phyloP scores from a whole-genome alignment of 1,140 invertebrate genomes.

The Megalopta genalis region DNA sequence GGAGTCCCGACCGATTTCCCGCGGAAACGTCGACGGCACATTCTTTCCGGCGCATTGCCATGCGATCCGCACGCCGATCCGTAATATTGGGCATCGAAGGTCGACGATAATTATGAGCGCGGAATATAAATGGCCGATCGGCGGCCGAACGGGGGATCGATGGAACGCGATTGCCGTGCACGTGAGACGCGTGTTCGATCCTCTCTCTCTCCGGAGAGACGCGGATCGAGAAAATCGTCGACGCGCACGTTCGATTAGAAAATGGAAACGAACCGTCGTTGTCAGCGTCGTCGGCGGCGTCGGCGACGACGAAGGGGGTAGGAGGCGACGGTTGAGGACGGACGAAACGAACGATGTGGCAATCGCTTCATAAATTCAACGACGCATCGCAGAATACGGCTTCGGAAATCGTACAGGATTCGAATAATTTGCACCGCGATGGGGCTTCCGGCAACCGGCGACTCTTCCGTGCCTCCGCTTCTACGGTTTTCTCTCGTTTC shows the following conservation, averaged over 20 bases:
- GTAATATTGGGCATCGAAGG: constrained; percentile 60
- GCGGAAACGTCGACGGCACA: constrained; percentile 21
- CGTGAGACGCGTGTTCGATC: constrained; percentile 48
- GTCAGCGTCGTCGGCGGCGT: too few relatives aligned
- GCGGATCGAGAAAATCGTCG: constrained; percentile 8
- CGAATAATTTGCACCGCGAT: constrained; percentile 75
- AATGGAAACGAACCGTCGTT: constrained; percentile 15
- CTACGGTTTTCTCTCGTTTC: neutral
- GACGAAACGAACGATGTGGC: constrained; percentile 47
- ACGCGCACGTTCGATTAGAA: neutral
- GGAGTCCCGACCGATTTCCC: constrained; percentile 20
- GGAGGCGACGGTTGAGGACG: neutral
- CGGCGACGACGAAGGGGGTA: too few relatives aligned
- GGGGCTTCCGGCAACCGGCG: constrained; percentile 67
- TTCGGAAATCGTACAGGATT: constrained; percentile 80
- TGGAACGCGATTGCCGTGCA: constrained; percentile 52
- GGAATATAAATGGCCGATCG: constrained; percentile 63
- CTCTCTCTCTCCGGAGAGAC: too few relatives aligned
- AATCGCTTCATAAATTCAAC: constrained; percentile 71
- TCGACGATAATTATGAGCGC: constrained; percentile 57
- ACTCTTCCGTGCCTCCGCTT: neutral
- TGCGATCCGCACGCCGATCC: constrained; percentile 48
- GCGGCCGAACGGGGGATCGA: constrained; percentile 38
- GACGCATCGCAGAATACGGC: constrained; percentile 71
- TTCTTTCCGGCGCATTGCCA: constrained; percentile 47